Percentiles rank a stretch among this genome's conserved stretches.
These are phyloP conservation scores for Cetonia aurata DNA, from an alignment of 2,888 invertebrate species.

Conservation along the genomic window DNA sequence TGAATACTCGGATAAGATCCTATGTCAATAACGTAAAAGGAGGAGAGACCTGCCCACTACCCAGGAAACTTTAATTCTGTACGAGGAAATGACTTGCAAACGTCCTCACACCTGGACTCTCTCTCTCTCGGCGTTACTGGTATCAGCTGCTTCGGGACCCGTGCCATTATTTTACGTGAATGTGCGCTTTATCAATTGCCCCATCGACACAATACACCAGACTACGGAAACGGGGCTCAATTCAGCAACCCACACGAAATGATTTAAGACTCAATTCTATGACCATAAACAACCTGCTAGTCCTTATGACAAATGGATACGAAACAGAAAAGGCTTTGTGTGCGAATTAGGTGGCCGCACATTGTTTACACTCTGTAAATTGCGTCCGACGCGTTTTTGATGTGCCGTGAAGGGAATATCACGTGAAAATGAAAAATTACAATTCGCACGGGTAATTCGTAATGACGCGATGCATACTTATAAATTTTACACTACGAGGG, in stretches of 20 bases:
- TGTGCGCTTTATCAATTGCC: conserved; percentile 53
- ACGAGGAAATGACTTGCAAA: conserved; percentile 59
- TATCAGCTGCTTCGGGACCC: conserved; percentile 55
- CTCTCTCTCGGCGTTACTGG: conserved; percentile 53
- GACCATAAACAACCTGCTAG: conserved; percentile 40
- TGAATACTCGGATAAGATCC: conserved; percentile 17
- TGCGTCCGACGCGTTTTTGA: neutral
- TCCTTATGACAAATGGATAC: conserved; percentile 36
- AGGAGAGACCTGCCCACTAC: conserved; percentile 43
- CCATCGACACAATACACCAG: conserved; percentile 43
- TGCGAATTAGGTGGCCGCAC: conserved; percentile 24
- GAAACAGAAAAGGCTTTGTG: conserved; percentile 22
- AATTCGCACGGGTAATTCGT: too few relatives aligned
- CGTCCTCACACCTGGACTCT: conserved; percentile 56
- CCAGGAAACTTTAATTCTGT: conserved; percentile 50
- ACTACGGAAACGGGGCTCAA: conserved; percentile 41
- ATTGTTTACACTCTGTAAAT: conserved; percentile 32
- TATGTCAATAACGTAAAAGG: conserved; percentile 39
- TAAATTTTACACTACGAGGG: too few relatives aligned
- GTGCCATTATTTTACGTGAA: conserved; percentile 57
- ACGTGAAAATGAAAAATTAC: too few relatives aligned
- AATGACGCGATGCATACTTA: too few relatives aligned
- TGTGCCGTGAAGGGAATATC: conserved; percentile 1
- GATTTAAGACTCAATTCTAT: conserved; percentile 41
- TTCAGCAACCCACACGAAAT: conserved; percentile 40